Base-by-base conservation (phyloP, 2,113 vertebrate genomes). In the Sylvia atricapilla region DNA sequence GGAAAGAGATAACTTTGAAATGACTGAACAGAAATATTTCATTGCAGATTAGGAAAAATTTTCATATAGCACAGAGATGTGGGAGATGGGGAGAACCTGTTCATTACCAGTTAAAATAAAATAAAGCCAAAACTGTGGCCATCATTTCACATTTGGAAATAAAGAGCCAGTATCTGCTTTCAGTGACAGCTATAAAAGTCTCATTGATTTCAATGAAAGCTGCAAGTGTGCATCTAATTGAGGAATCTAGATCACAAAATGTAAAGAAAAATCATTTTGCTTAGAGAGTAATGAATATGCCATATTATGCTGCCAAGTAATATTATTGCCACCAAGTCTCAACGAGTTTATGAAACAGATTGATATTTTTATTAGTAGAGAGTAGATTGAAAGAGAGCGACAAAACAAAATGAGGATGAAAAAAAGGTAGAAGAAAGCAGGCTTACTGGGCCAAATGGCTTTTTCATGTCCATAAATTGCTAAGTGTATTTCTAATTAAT, bases 401-500 rank as follows among this genome's bases (percentile, higher is more conserved):
- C 90, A 95, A 93, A 96, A 93, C 82, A 87, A 96, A 95, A 94
- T 16, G 82, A 93, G 78, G 50, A 95, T 79, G 30, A 90, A 93
- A 73, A 87, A 87, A 91, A 93, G 74, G 88, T 78, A 94, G 94
- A 95, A 91, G 80, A 84, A 88, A 91, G 78, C 46, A 82, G 58
- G 56, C 81, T 95, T 90, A 94, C 60, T 62, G 73, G 94, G 96
- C 82, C 95, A 97, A 97, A 93, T 94, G 69, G 79, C 82, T 94
- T 96, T 97, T 97, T 96, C 91, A 95, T 94, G 89, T 93, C 88
- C 95, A 95, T 94, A 97, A 96, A 97, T 94, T 97, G 95, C 92
- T 95, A 96, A 91, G 89, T 83, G 62, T 94, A 94, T 91, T 97
- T 96, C 96, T 97, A 97, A 97, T 97, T 97, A 97, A 96, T 97